Conservation (phyloP, 1,140 invertebrate species). For the Drepana arcuata region DNA sequence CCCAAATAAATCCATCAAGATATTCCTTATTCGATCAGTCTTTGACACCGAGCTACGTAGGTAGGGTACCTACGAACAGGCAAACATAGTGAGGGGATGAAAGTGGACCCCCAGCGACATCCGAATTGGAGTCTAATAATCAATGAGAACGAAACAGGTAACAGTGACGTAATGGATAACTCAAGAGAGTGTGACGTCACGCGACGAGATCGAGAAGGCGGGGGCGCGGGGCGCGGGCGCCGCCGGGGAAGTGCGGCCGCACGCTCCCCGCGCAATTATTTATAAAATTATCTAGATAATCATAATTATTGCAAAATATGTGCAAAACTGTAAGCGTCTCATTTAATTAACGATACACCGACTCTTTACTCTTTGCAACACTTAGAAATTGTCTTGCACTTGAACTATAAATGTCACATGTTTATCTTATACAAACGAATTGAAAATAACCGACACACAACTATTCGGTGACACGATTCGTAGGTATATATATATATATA, state of each 20-base stretch:
- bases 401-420: conserved; percentile 35
- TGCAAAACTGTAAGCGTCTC: conserved; percentile 68
- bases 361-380: conserved; percentile 58
- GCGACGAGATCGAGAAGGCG: conserved; percentile 5
- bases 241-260: conserved; percentile 44
- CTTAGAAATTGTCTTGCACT: conserved; percentile 54
- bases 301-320: conserved; percentile 68
- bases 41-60: too few species aligned
- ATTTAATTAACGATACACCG: conserved; percentile 64
- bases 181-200: conserved; percentile 1
- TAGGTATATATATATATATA: too few species aligned
- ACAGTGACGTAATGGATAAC: conserved; percentile 3
- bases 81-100: too few species aligned
- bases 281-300: conserved; percentile 62
- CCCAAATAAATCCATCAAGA: conserved; percentile 6
- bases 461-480: conserved; percentile 54
- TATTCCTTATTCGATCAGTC: conserved; percentile 19
- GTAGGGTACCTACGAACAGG: too few species aligned
- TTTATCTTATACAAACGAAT: conserved; percentile 49
- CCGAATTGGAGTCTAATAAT: too few species aligned
- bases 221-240: conserved; percentile 30
- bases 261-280: conserved; percentile 25
- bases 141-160: conserved; percentile 16
- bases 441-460: conserved; percentile 61
- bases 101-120: too few species aligned